A percentile compares a stretch with the other conserved stretches of the same genome.
These are phyloP conservation scores for Cryptoleucopteryx plumbea DNA, from an alignment of 2,113 vertebrate species.

Conservation along the genomic window DNA sequence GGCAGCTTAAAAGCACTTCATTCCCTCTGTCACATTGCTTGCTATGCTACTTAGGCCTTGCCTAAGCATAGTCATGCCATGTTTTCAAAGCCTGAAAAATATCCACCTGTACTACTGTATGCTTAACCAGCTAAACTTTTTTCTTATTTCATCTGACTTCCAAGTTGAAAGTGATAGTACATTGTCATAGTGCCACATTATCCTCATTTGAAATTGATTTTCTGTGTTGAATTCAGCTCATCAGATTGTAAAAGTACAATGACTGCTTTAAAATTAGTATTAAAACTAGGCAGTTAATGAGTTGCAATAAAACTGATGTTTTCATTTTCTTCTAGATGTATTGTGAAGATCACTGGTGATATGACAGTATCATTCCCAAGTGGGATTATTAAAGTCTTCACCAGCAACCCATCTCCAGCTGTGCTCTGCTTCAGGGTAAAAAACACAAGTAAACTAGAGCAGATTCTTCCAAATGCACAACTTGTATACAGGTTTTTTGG, in stretches of 20 bases:
- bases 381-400: conserved; percentile 97
- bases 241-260: neutral
- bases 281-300: neutral
- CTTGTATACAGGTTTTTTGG: conserved; percentile 94
- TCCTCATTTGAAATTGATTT: neutral
- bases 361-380: conserved; percentile 96
- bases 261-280: neutral
- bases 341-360: conserved; percentile 98
- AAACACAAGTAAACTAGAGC: conserved; percentile 89
- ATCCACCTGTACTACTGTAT: conserved; percentile 19
- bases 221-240: neutral
- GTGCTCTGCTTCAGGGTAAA: conserved; percentile 92
- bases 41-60: neutral
- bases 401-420: conserved; percentile 88
- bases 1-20: neutral
- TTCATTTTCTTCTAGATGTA: conserved; percentile 77
- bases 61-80: neutral
- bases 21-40: neutral
- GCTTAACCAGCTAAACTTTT: neutral
- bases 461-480: conserved; percentile 93
- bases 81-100: conserved; percentile 8
- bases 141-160: neutral
- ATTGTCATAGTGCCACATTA: neutral
- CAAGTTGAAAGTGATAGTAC: neutral
- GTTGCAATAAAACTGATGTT: neutral